Conservation (phyloP, 2,797 vertebrate genomes). For the Pipistrellus nathusii region DNA sequence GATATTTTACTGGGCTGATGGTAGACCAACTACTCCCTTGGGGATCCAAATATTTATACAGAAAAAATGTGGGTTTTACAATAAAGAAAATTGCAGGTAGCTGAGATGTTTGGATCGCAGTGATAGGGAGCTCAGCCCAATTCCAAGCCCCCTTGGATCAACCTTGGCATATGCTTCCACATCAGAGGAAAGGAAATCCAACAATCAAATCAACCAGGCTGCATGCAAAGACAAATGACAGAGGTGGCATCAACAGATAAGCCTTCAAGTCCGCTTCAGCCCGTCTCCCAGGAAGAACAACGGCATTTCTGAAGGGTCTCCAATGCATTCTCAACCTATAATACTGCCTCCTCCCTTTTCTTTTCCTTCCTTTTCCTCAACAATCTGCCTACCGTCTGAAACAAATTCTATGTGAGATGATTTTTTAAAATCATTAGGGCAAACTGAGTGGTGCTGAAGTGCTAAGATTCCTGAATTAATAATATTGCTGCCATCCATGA, state of each 20-base stretch:
- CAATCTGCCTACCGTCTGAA: background rate
- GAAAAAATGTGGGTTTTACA: constrained; percentile 43
- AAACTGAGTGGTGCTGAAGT: background rate
- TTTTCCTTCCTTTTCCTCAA: background rate
- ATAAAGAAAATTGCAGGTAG: constrained; percentile 36
- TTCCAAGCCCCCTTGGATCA: constrained; percentile 38
- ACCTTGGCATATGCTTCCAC: background rate
- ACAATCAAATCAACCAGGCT: background rate
- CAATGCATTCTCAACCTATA: background rate
- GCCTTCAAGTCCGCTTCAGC: background rate
- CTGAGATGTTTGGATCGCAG: background rate
- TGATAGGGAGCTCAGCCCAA: background rate
- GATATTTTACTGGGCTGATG: background rate
- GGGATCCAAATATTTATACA: background rate
- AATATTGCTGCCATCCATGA: constrained; percentile 76
- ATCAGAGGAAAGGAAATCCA: background rate
- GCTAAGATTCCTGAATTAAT: constrained; percentile 73
- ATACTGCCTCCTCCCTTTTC: background rate
- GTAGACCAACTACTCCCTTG: background rate
- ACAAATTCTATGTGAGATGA: background rate
- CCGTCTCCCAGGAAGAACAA: background rate
- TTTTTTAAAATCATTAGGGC: constrained; percentile 42
- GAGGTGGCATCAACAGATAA: background rate
- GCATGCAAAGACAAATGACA: background rate
- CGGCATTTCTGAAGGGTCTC: background rate